A percentile compares a stretch with the other conserved stretches of the same genome.
Conservation (phyloP, 2,113 vertebrate genomes). For the Onychostruthus taczanowskii region DNA sequence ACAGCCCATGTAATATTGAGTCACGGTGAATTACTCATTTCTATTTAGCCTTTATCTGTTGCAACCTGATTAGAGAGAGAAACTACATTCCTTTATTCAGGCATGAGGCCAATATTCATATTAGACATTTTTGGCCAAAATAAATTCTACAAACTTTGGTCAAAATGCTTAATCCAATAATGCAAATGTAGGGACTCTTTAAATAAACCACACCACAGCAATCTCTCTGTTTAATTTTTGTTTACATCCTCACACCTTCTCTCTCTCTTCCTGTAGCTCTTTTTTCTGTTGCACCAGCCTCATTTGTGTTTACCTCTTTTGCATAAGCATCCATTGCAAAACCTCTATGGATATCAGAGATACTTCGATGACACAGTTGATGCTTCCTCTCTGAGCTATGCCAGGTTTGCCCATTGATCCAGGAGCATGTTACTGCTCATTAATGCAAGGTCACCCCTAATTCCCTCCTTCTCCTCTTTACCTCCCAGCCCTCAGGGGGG, state of each 20-base stretch:
- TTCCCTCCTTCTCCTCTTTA: slow-evolving; percentile 59
- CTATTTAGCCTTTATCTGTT: slow-evolving; percentile 70
- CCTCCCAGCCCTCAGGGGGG: slow-evolving; percentile 48
- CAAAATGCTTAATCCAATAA: slow-evolving; percentile 62
- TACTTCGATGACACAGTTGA: slow-evolving; percentile 62
- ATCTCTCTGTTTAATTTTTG: slow-evolving; percentile 45
- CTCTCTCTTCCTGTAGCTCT: background rate
- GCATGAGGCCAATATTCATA: slow-evolving; percentile 60
- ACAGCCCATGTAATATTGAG: slow-evolving; percentile 54
- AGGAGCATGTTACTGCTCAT: slow-evolving; percentile 51
- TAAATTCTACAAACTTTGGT: slow-evolving; percentile 61
- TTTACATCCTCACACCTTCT: slow-evolving; percentile 16
- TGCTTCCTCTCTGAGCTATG: slow-evolving; percentile 49
- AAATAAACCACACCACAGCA: slow-evolving; percentile 28
- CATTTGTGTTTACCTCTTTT: slow-evolving; percentile 56
- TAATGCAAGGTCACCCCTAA: slow-evolving; percentile 71
- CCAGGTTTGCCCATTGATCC: slow-evolving; percentile 66
- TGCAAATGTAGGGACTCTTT: slow-evolving; percentile 41
- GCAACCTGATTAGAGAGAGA: slow-evolving; percentile 64
- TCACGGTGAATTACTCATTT: slow-evolving; percentile 66
- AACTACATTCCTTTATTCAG: slow-evolving; percentile 63
- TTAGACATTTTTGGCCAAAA: slow-evolving; percentile 62
- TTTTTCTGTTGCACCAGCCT: background rate
- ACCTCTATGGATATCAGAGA: slow-evolving; percentile 54
- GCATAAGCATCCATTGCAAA: slow-evolving; percentile 53